Percentiles rank a stretch among this genome's conserved stretches.
Conservation (phyloP, 2,888 invertebrate species). For the Cheilosia soror region DNA sequence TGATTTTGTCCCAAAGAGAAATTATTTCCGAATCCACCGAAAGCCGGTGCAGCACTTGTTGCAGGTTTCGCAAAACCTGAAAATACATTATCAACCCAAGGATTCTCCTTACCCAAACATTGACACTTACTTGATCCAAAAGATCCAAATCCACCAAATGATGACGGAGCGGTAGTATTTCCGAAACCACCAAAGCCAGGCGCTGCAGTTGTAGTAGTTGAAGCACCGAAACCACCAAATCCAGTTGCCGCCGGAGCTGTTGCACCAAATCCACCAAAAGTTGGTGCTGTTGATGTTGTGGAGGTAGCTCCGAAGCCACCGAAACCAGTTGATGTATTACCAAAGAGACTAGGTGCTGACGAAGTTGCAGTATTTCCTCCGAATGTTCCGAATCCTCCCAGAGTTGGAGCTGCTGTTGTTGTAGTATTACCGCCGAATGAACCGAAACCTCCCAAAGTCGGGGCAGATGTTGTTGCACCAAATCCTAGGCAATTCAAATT, state of each 20-base stretch:
- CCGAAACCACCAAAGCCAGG: slow-evolving; percentile 84
- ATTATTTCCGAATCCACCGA: slow-evolving; percentile 85
- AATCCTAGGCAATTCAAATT: slow-evolving; percentile 71
- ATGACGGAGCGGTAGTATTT: slow-evolving; percentile 77
- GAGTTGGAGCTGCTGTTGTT: slow-evolving; percentile 78
- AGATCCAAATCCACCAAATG: slow-evolving; percentile 78
- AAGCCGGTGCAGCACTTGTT: slow-evolving; percentile 82
- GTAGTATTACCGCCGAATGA: slow-evolving; percentile 76
- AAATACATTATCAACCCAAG: not conserved
- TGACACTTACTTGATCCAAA: slow-evolving; percentile 76
- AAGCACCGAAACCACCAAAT: slow-evolving; percentile 81
- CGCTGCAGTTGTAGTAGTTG: slow-evolving; percentile 82
- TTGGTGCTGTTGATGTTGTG: slow-evolving; percentile 82
- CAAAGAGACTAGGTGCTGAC: slow-evolving; percentile 78
- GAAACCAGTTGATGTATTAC: slow-evolving; percentile 77
- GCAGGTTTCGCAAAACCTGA: slow-evolving; percentile 83
- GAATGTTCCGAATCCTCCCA: slow-evolving; percentile 77
- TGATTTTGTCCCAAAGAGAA: slow-evolving; percentile 83
- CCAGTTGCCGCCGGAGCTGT: slow-evolving; percentile 75
- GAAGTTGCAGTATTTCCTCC: slow-evolving; percentile 76
- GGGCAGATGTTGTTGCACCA: slow-evolving; percentile 78
- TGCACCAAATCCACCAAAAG: slow-evolving; percentile 83
- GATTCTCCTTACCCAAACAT: not conserved
- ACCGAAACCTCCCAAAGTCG: slow-evolving; percentile 80
- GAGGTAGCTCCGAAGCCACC: slow-evolving; percentile 80